Evolutionary conservation across 1,140 invertebrate species (phyloP).

Genomic region (Drosophila guanche): DNA sequence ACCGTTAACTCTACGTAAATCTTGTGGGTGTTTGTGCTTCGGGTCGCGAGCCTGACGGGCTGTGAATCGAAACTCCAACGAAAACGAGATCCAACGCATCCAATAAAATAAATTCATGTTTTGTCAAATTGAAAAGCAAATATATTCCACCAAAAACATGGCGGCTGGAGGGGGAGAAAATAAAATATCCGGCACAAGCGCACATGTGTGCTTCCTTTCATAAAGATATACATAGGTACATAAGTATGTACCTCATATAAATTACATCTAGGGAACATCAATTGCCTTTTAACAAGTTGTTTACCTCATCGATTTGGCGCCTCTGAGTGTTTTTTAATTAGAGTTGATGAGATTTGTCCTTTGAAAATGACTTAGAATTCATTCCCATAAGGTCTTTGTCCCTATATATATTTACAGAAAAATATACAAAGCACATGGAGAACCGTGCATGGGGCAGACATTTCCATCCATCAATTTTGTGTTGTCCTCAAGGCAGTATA

Average conservation of each 20-base stretch:
- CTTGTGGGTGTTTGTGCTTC: slow-evolving; percentile 41
- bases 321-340: slow-evolving; percentile 11
- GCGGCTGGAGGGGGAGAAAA: slow-evolving; percentile 10
- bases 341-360: slow-evolving; percentile 9
- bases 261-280: slow-evolving; percentile 15
- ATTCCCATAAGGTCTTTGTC: not conserved
- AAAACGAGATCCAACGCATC: slow-evolving; percentile 42
- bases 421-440: not conserved
- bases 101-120: slow-evolving; percentile 65
- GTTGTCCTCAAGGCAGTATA: no score
- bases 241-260: slow-evolving; percentile 7
- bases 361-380: slow-evolving; percentile 6
- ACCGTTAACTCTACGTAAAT: slow-evolving; percentile 64
- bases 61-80: slow-evolving; percentile 24
- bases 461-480: no score
- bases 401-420: not conserved
- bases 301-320: not conserved
- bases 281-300: slow-evolving; percentile 30
- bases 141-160: slow-evolving; percentile 37
- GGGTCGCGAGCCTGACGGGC: not conserved
- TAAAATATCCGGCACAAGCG: slow-evolving; percentile 26
- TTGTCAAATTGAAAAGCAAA: slow-evolving; percentile 52
- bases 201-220: slow-evolving; percentile 12
- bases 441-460: no score
- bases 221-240: slow-evolving; percentile 7